phyloP scores from a whole-genome alignment of 2,797 vertebrate species.

The Dermochelys coriacea region DNA sequence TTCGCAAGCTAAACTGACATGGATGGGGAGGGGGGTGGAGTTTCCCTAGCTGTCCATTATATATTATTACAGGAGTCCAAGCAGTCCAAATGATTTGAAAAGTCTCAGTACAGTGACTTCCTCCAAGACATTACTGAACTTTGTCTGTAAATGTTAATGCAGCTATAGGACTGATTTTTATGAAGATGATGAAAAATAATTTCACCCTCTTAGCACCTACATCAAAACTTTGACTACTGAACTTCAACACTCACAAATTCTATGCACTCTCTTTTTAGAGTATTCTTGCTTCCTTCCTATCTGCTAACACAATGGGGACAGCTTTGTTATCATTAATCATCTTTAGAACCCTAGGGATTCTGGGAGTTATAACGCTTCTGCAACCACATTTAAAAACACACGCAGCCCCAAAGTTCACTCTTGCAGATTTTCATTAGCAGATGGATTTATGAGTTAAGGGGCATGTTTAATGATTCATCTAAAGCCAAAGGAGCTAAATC shows the following conservation, averaged over 20 bases:
- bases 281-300: constrained; percentile 80
- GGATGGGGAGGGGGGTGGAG: constrained; percentile 14
- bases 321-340: constrained; percentile 72
- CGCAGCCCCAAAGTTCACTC: neutral
- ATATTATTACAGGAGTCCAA: neutral
- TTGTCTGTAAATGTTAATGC: neutral
- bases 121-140: neutral
- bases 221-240: neutral
- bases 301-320: constrained; percentile 72
- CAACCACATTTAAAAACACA: constrained; percentile 31
- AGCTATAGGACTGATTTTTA: neutral
- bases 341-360: constrained; percentile 45
- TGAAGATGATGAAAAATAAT: neutral
- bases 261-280: constrained; percentile 71
- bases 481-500: constrained; percentile 10
- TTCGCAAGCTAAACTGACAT: constrained; percentile 65
- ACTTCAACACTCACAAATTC: constrained; percentile 52
- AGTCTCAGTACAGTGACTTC: neutral
- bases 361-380: neutral
- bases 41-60: constrained; percentile 25
- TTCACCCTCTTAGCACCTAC: neutral
- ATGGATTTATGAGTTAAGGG: neutral
- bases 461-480: neutral
- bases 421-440: neutral
- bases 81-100: neutral